These are phyloP conservation scores for Martes martes DNA, from an alignment of 2,113 vertebrate species.

Conservation along the genomic window DNA sequence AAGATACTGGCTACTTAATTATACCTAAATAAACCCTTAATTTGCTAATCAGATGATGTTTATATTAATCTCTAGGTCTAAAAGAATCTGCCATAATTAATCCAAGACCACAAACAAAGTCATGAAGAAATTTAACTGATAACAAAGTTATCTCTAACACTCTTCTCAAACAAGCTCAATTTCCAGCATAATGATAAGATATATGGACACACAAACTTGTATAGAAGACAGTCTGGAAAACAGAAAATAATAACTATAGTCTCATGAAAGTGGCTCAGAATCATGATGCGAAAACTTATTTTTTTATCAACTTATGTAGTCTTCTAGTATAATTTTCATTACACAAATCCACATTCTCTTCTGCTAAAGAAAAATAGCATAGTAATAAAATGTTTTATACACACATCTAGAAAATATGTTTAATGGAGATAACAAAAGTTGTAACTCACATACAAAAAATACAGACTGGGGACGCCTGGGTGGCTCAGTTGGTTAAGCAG, in stretches of 20 bases:
- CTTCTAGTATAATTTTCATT: background rate
- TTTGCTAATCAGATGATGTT: background rate
- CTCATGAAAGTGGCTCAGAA: background rate
- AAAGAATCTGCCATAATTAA: background rate
- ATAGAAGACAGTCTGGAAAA: background rate
- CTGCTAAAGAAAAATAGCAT: constrained; percentile 5
- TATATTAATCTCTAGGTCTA: background rate
- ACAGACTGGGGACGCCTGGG: background rate
- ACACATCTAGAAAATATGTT: background rate
- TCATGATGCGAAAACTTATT: background rate
- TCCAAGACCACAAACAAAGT: background rate
- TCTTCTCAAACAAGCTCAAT: background rate
- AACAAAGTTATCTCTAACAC: background rate
- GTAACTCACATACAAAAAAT: background rate
- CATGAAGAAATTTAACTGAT: background rate
- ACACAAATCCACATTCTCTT: background rate
- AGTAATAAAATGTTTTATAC: background rate
- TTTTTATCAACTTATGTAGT: background rate
- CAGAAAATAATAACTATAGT: background rate
- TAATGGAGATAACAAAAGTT: background rate
- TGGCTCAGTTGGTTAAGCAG: too few species aligned
- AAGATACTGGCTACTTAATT: background rate
- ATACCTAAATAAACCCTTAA: background rate
- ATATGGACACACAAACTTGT: background rate
- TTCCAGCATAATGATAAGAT: background rate